These are phyloP conservation scores for Plectropomus leopardus DNA, from an alignment of 2,113 vertebrate species.

Conservation along the genomic window DNA sequence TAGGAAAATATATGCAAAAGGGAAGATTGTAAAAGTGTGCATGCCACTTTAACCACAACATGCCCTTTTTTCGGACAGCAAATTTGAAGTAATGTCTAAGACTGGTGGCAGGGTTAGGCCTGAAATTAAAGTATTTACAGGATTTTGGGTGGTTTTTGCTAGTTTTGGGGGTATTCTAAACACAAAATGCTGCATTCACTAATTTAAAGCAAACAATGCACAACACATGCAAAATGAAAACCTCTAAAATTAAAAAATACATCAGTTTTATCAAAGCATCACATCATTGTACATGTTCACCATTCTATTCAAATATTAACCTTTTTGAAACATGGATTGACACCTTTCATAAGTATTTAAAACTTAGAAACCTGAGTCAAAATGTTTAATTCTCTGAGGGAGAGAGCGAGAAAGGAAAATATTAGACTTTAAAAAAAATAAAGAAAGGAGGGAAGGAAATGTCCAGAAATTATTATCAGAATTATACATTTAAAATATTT, in stretches of 20 bases:
- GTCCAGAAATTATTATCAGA: too few relatives aligned
- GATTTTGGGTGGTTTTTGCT: neutral
- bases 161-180: neutral
- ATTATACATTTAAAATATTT: too few relatives aligned
- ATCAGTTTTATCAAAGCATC: neutral
- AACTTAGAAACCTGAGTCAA: too few relatives aligned
- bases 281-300: neutral
- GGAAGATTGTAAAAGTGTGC: too few relatives aligned
- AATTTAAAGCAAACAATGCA: neutral
- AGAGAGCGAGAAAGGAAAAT: too few relatives aligned
- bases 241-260: neutral
- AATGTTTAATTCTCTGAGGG: too few relatives aligned
- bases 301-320: neutral
- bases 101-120: too few relatives aligned
- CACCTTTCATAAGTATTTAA: too few relatives aligned
- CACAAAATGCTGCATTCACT: neutral
- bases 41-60: neutral
- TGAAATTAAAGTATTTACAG: neutral
- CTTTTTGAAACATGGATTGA: too few relatives aligned
- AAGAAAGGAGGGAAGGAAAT: too few relatives aligned
- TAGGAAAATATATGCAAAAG: too few relatives aligned
- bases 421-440: too few relatives aligned
- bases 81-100: neutral
- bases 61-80: neutral
- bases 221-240: neutral